Evolutionary conservation across 2,888 invertebrate genomes (phyloP).

Genomic region (Chrysopilus asiliformis): DNA sequence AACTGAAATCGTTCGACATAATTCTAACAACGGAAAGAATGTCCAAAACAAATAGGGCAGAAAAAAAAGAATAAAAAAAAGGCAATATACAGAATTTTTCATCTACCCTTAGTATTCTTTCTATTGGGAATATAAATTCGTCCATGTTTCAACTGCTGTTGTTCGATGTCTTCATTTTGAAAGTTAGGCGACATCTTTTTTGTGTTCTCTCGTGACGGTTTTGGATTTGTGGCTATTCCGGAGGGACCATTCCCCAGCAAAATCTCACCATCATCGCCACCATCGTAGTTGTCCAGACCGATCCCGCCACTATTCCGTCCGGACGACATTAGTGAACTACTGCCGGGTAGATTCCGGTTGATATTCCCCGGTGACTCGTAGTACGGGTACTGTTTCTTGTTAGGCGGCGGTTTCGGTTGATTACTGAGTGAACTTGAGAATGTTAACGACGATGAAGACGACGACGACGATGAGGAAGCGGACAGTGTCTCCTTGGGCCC

Average conservation of each 20-base stretch:
- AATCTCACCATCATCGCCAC: constrained; percentile 13
- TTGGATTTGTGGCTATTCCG: constrained; percentile 17
- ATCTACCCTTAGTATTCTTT: constrained; percentile 22
- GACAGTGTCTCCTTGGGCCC: constrained; percentile 22
- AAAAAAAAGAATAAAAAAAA: constrained; percentile 3
- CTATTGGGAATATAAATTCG: constrained; percentile 18
- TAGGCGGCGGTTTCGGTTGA: neutral
- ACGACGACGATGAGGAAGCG: constrained; percentile 17
- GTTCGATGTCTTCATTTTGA: constrained; percentile 14
- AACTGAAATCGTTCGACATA: constrained; percentile 24
- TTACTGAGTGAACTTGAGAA: no score
- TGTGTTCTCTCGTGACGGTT: constrained; percentile 32
- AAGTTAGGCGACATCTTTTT: constrained; percentile 26
- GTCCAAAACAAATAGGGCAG: constrained; percentile 3
- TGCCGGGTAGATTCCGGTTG: constrained; percentile 1
- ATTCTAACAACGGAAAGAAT: constrained; percentile 19
- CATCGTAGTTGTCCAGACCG: no score
- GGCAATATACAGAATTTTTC: no score
- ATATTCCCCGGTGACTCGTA: neutral
- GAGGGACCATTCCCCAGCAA: constrained; percentile 12
- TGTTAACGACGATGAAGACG: no score
- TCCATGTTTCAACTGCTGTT: constrained; percentile 13
- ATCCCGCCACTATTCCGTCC: constrained; percentile 7
- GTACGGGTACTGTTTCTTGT: constrained; percentile 9
- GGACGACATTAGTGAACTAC: constrained; percentile 5